Base-by-base conservation (phyloP, 1,140 invertebrate genomes). In the Drosophila prosaltans region DNA sequence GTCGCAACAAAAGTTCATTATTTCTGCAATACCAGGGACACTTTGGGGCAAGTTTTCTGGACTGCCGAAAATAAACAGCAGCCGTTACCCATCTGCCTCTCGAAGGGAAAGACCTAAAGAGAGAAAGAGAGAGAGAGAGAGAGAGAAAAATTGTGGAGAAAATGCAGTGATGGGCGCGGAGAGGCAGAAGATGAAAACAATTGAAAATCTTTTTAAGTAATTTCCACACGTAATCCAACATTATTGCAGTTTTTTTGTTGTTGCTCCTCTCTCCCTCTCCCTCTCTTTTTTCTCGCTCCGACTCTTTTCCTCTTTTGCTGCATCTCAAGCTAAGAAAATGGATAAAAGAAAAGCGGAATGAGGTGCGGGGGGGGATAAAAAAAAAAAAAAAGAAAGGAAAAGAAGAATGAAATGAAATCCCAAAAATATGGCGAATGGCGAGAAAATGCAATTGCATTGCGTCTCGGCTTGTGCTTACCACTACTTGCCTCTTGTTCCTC, bases 151-250 rank as follows among this genome's bases (percentile, higher is more conserved):
- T 51, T 26, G 45, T 21, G 21, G 10, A 2, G 26, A 10, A 26
- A 9, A 51, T 9, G 2, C 32, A 26, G 21, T 51, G 45, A 9
- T 26, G 21, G 45, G 45, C 21, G 24, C 2, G 45, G 45, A 51
- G 45, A 51, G 24, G 21, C 10, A 51, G 45, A 11, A 26, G 45
- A 51, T 51, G 60, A 69, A 75, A 85, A 79, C 86, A 90, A 86
- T 90, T 90, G 81, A 90, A 82, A 90, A 90, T 90, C 81, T 90
- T 90, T 90, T 90, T 90, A 90, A 90, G 86, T 90, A 90, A 90
- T 90, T 90, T 90, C 77, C 80, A 82, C 86, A 90, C 86, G 86
- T 90, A 90, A 90, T 90, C 86, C 81, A 88, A 90, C 86, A 90
- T 83, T 90, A 90, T 90, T 83, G 80, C 74, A 78, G 70, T 69